Evolutionary conservation across 1,140 invertebrate species (phyloP), one percentile per base, ranked within the genome.

Genomic region (Papilio aristodemus): DNA sequence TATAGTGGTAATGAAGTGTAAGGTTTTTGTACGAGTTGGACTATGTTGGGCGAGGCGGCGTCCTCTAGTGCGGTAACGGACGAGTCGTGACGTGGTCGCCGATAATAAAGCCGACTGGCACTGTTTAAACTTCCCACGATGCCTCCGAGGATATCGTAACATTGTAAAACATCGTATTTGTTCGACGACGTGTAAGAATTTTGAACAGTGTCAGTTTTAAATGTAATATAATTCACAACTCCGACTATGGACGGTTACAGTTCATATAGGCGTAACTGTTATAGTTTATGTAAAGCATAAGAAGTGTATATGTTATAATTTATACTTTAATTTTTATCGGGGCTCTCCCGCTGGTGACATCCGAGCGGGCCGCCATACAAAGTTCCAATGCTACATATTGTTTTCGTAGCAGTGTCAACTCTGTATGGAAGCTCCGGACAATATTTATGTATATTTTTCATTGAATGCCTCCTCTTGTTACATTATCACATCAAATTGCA

Each of bases 211-310:
- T 59, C 70, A 75, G 72, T 73, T 68, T 70, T 71, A 67, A 77
- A 75, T 89, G 85, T 89, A 89, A 85, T 77, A 87, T 91, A 88
- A 88, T 87, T 87, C 86, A 86, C 84, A 83, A 73, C 73, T 81
- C 77, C 81, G 71, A 76, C 76, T 86, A 84, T 89, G 88, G 74
- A 86, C 83, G 79, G 74, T 79, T 83, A 87, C 79, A 81, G 87
- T 91, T 89, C 81, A 86, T 90, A 81, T 87, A 89, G 84, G 79
- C 77, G 80, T 89, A 91, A 90, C 83, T 88, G 86, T 90, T 88
- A 88, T 89, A 91, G 89, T 89, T 90, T 87, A 89, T 90, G 79
- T 91, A 91, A 91, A 83, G 71, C 79, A 80, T 91, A 91, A 87
- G 87, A 89, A 84, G 78, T 87, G 86, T 89, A 88, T 85, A 84